Evolutionary conservation across 2,888 invertebrate species (phyloP).

Genomic region (Myathropa florea): DNA sequence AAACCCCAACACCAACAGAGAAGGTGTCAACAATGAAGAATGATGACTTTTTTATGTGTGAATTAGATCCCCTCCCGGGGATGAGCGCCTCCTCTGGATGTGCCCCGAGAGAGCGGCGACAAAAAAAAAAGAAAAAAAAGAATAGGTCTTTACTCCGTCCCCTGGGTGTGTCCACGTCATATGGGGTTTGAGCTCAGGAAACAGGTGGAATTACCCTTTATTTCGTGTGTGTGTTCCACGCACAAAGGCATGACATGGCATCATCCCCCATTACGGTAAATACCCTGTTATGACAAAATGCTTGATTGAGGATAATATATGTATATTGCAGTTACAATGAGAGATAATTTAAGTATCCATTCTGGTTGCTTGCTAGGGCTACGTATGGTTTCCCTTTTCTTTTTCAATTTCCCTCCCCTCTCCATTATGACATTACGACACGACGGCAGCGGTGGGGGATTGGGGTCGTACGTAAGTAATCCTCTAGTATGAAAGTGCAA

Average conservation of each 20-base stretch:
- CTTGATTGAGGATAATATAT: slow-evolving; percentile 68
- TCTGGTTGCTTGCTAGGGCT: slow-evolving; percentile 5
- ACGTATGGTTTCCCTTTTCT: slow-evolving; percentile 25
- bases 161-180: slow-evolving; percentile 15
- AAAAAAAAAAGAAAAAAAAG: background rate
- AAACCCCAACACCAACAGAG: slow-evolving; percentile 29
- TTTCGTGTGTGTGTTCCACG: background rate
- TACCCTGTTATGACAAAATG: slow-evolving; percentile 70
- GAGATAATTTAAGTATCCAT: slow-evolving; percentile 63
- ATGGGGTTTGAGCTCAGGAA: slow-evolving; percentile 48
- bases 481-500: slow-evolving; percentile 50
- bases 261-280: slow-evolving; percentile 56
- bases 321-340: slow-evolving; percentile 61
- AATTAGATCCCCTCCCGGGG: slow-evolving; percentile 47
- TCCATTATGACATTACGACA: background rate
- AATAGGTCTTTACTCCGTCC: slow-evolving; percentile 23
- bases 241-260: slow-evolving; percentile 8
- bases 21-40: slow-evolving; percentile 69
- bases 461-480: background rate
- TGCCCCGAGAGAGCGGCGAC: background rate
- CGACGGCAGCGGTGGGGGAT: background rate
- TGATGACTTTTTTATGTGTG: slow-evolving; percentile 70
- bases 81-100: slow-evolving; percentile 27
- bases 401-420: slow-evolving; percentile 16
- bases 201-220: slow-evolving; percentile 69